Conservation (phyloP, 2,888 invertebrate genomes). For the Gymnosoma rotundatum region DNA sequence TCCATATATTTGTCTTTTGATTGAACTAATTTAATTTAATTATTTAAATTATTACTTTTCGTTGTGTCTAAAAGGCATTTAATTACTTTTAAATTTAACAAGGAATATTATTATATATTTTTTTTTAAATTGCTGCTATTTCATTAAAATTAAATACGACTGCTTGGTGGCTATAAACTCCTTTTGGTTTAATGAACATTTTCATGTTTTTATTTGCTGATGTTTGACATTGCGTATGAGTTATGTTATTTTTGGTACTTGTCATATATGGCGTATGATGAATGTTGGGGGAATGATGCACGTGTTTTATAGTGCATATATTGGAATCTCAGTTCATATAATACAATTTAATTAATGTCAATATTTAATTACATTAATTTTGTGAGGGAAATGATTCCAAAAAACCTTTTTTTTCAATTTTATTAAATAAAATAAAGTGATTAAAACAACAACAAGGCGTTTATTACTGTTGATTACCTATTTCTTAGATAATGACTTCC, state of each 20-base stretch:
- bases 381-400: not conserved
- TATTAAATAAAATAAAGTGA: not conserved
- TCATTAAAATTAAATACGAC: conserved; percentile 14
- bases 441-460: too few species aligned
- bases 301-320: not conserved
- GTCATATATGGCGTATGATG: conserved; percentile 45
- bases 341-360: conserved; percentile 6
- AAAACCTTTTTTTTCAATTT: not conserved
- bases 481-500: too few species aligned
- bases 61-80: conserved; percentile 1
- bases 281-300: not conserved
- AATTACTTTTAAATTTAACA: not conserved
- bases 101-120: not conserved
- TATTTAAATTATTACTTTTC: conserved; percentile 1
- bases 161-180: conserved; percentile 22
- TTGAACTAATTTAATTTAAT: conserved; percentile 29
- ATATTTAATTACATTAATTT: not conserved
- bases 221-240: conserved; percentile 23
- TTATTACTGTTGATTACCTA: too few species aligned
- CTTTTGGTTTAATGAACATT: conserved; percentile 9
- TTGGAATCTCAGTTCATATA: not conserved
- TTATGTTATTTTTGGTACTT: conserved; percentile 5
- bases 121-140: not conserved
- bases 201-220: not conserved
- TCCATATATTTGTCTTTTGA: too few species aligned